Conservation (phyloP, 2,888 invertebrate species). For the Amphipoea oculea region DNA sequence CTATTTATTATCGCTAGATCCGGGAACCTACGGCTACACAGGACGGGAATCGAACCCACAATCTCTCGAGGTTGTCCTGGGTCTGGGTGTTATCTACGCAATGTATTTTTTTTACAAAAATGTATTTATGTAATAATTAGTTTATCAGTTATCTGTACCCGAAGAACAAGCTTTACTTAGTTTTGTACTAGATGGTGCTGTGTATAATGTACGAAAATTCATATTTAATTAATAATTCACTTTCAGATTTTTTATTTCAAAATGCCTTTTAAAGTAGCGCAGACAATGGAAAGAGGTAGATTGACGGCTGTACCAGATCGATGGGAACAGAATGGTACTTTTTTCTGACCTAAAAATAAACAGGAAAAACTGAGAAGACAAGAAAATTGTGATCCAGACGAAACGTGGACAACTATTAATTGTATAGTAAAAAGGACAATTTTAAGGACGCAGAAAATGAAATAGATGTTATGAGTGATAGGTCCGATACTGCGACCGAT, state of each 20-base stretch:
- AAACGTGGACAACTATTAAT: constrained; percentile 5
- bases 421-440: constrained; percentile 7
- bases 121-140: too few species aligned
- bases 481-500: constrained; percentile 9
- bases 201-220: too few species aligned
- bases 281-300: constrained; percentile 7
- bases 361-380: not conserved
- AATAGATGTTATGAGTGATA: constrained; percentile 4
- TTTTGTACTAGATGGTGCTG: not conserved
- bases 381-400: constrained; percentile 7
- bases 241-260: not conserved
- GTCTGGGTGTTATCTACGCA: too few species aligned
- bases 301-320: constrained; percentile 1
- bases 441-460: constrained; percentile 9
- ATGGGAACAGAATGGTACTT: constrained; percentile 6
- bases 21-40: too few species aligned
- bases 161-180: not conserved
- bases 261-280: constrained; percentile 10
- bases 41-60: too few species aligned
- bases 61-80: too few species aligned
- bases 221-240: not conserved
- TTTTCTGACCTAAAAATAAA: constrained; percentile 8
- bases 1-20: too few species aligned
- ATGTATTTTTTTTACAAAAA: too few species aligned
- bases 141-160: too few species aligned